Percentiles rank a stretch among this genome's conserved stretches.
Evolutionary conservation across 2,797 vertebrate genomes (phyloP).

Genomic region (Spheniscus humboldti): DNA sequence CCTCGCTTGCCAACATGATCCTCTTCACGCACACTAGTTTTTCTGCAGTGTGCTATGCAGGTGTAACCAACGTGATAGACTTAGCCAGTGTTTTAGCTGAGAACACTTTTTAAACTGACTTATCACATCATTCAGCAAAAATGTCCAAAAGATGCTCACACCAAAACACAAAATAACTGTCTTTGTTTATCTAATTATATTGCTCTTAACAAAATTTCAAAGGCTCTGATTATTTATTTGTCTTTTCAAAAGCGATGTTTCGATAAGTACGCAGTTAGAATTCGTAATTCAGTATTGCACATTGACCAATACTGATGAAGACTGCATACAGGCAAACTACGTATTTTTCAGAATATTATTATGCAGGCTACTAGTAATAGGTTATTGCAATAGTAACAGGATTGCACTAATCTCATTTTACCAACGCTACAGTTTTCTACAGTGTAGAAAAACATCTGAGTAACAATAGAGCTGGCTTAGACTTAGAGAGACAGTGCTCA

Average conservation of each 20-base stretch:
- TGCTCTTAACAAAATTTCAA: not conserved
- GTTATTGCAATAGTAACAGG: not conserved
- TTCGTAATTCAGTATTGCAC: not conserved
- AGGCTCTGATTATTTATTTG: not conserved
- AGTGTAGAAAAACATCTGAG: not conserved
- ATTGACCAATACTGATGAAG: not conserved
- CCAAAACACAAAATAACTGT: not conserved
- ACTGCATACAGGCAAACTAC: not conserved
- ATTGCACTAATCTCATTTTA: not conserved
- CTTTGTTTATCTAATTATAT: not conserved
- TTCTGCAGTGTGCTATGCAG: not conserved
- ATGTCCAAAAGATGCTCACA: not conserved
- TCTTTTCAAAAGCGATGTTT: not conserved
- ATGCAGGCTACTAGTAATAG: not conserved
- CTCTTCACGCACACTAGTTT: not conserved
- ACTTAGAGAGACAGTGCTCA: not conserved
- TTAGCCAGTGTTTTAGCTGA: not conserved
- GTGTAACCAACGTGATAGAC: not conserved
- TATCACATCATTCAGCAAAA: constrained; percentile 5
- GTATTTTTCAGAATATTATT: not conserved
- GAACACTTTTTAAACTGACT: not conserved
- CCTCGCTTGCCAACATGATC: not conserved
- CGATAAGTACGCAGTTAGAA: not conserved
- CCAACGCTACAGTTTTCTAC: not conserved
- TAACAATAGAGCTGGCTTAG: not conserved